phyloP scores from a whole-genome alignment of 2,113 vertebrate species.

The Cisticola juncidis region DNA sequence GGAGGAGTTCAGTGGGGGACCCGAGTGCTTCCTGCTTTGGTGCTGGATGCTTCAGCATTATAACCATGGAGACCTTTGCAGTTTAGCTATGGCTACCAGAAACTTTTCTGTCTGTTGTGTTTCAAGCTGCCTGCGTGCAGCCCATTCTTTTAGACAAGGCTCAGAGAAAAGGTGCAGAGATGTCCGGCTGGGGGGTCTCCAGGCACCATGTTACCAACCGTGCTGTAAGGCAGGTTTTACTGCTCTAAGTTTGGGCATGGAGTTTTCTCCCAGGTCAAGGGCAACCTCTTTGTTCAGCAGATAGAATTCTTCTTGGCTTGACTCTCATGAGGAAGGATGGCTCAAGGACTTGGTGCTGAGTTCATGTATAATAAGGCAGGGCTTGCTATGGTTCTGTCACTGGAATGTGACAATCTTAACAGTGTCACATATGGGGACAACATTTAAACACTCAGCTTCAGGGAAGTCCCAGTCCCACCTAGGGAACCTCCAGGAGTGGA shows the following conservation, averaged over 20 bases:
- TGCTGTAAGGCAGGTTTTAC: not conserved
- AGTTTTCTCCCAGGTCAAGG: not conserved
- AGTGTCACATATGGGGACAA: not conserved
- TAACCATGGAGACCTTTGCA: not conserved
- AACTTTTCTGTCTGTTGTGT: not conserved
- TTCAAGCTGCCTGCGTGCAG: not conserved
- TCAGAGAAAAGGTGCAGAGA: not conserved
- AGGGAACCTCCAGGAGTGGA: not conserved
- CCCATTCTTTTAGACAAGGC: not conserved
- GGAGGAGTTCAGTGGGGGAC: not conserved
- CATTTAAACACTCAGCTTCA: not conserved
- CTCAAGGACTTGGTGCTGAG: not conserved
- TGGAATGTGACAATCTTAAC: not conserved
- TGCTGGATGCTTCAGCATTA: not conserved
- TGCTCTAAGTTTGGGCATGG: not conserved
- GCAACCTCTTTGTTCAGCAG: not conserved
- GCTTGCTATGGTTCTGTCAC: not conserved
- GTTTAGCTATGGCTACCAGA: not conserved
- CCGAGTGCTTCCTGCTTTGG: not conserved
- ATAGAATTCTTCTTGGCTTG: not conserved
- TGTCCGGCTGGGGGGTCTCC: not conserved
- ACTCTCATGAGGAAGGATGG: not conserved
- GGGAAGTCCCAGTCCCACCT: not conserved
- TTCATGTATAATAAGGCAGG: not conserved
- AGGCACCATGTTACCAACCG: rapidly evolving